Conservation (phyloP, 2,113 vertebrate species). For the Orientallactaga bullata region DNA sequence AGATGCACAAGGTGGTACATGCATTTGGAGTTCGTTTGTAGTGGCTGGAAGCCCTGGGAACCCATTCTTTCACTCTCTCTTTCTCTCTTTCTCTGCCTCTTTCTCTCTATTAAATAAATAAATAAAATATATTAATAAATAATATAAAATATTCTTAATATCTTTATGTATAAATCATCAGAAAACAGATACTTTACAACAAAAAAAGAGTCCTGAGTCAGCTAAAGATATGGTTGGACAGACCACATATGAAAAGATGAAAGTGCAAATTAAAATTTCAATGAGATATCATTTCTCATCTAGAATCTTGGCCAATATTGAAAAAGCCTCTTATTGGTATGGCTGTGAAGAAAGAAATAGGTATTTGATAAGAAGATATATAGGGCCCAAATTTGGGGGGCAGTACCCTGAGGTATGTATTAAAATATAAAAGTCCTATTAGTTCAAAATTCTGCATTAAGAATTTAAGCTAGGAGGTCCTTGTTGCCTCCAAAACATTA, state of each 20-base stretch:
- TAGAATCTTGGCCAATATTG: neutral
- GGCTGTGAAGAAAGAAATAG: neutral
- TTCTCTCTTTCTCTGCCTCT: no score
- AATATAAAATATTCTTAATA: neutral
- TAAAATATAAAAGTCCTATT: neutral
- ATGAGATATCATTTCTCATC: neutral
- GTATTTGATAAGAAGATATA: no score
- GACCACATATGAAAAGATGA: neutral
- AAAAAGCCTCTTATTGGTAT: neutral
- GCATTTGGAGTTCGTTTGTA: no score
- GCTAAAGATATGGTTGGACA: neutral
- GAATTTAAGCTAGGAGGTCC: no score
- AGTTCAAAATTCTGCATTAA: conserved; percentile 24
- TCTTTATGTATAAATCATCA: neutral
- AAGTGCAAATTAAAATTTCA: neutral
- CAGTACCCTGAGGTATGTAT: neutral
- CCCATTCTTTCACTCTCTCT: no score
- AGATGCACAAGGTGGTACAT: no score
- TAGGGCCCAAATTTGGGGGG: neutral
- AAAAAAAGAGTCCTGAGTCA: neutral
- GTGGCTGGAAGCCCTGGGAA: no score
- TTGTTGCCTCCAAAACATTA: no score
- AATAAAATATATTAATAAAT: no score
- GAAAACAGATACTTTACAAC: conserved; percentile 13
- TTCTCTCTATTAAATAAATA: no score